A percentile compares a stretch with the other conserved stretches of the same genome.
phyloP scores from a whole-genome alignment of 2,888 invertebrate genomes.

The Drosophila fungiperda region DNA sequence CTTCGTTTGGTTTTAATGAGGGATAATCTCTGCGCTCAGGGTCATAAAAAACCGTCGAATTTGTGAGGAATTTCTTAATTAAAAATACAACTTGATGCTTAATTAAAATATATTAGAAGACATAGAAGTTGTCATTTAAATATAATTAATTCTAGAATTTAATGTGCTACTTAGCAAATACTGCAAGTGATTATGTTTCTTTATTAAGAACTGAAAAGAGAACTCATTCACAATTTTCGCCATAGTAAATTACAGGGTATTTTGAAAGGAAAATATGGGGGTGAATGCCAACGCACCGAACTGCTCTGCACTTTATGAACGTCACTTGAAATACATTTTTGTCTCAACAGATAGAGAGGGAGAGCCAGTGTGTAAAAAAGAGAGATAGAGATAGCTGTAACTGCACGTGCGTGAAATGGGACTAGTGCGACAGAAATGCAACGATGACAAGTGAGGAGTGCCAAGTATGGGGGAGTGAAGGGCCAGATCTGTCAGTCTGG shows the following conservation, averaged over 20 bases:
- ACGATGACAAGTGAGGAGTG: slow-evolving; percentile 14
- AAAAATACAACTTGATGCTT: not conserved
- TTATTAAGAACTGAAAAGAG: not conserved
- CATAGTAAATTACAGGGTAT: slow-evolving; percentile 31
- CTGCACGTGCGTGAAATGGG: slow-evolving; percentile 59
- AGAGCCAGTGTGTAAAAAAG: not conserved
- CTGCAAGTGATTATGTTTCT: too few relatives aligned
- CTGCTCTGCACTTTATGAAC: slow-evolving; percentile 74
- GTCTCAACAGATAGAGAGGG: slow-evolving; percentile 14
- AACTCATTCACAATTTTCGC: not conserved
- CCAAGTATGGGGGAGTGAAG: not conserved
- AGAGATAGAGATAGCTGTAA: slow-evolving; percentile 14
- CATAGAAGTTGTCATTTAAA: not conserved
- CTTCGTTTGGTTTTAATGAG: slow-evolving; percentile 15
- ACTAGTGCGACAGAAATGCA: slow-evolving; percentile 37
- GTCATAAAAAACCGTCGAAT: not conserved
- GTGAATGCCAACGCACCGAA: slow-evolving; percentile 45
- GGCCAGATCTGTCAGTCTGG: slow-evolving; percentile 42
- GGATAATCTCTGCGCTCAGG: not conserved
- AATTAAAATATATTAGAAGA: not conserved
- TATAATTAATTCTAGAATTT: not conserved
- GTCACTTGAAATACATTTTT: slow-evolving; percentile 75
- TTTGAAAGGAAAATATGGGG: slow-evolving; percentile 25
- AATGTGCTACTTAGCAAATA: not conserved
- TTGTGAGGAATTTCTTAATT: slow-evolving; percentile 5